Evolutionary conservation across 2,888 invertebrate genomes (phyloP).

Genomic region (Synergus japonicus): DNA sequence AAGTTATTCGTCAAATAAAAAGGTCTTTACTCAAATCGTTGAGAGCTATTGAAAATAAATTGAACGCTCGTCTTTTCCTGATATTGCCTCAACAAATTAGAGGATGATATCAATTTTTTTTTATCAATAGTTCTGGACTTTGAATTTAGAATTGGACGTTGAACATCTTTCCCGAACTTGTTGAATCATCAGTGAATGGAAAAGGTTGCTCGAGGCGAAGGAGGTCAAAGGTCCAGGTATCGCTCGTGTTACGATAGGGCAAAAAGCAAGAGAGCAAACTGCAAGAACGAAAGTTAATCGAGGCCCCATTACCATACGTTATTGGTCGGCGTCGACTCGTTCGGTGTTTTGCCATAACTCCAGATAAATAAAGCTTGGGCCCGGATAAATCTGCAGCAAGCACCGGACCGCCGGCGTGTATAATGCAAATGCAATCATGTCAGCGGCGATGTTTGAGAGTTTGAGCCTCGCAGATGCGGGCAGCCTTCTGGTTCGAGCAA

Average conservation of each 20-base stretch:
- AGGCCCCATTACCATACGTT: slow-evolving; percentile 75
- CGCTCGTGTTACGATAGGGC: slow-evolving; percentile 53
- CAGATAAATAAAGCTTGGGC: slow-evolving; percentile 75
- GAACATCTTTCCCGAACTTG: not conserved
- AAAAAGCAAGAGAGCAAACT: slow-evolving; percentile 53
- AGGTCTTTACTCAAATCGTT: not conserved
- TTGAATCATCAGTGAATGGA: slow-evolving; percentile 28
- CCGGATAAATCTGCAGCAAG: slow-evolving; percentile 71
- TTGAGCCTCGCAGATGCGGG: slow-evolving; percentile 40
- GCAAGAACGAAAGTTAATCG: slow-evolving; percentile 68
- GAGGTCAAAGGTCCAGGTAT: slow-evolving; percentile 56
- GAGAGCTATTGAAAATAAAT: not conserved
- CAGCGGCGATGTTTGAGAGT: slow-evolving; percentile 56
- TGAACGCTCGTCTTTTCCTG: not conserved
- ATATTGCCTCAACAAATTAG: not conserved
- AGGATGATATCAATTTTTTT: not conserved
- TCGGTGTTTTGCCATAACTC: slow-evolving; percentile 75
- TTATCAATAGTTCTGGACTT: not conserved
- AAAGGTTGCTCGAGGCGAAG: slow-evolving; percentile 6
- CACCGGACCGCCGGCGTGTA: slow-evolving; percentile 67
- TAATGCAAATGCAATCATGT: slow-evolving; percentile 77
- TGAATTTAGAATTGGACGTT: not conserved
- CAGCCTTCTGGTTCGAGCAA: slow-evolving; percentile 24
- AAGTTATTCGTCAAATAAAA: slow-evolving; percentile 2
- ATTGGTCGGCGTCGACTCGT: slow-evolving; percentile 69